These are phyloP conservation scores for Pangasius sanitwongsei DNA, from an alignment of 2,797 vertebrate genomes.

Conservation along the genomic window DNA sequence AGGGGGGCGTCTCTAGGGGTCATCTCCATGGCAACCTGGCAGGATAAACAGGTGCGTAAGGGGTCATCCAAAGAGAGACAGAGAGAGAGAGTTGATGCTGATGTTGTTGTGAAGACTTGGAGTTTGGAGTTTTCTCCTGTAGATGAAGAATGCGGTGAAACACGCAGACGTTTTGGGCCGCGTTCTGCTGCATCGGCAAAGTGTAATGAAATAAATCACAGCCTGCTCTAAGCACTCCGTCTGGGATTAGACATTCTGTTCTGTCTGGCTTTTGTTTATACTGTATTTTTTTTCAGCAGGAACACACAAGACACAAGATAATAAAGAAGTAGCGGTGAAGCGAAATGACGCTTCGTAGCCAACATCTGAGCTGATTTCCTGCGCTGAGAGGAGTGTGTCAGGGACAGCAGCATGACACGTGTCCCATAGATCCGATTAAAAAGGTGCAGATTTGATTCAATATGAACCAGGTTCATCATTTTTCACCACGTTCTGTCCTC, in stretches of 20 bases:
- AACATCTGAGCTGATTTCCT: not conserved
- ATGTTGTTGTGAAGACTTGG: not conserved
- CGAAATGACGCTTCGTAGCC: not conserved
- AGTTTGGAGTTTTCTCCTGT: not conserved
- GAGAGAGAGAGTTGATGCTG: not conserved
- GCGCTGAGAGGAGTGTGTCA: not conserved
- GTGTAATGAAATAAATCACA: not conserved
- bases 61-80: not conserved
- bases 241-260: not conserved
- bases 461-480: not conserved
- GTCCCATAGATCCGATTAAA: not conserved
- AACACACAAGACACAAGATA: not conserved
- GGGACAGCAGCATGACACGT: not conserved
- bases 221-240: not conserved
- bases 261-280: not conserved
- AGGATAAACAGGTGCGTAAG: constrained; percentile 24
- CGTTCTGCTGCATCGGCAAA: not conserved
- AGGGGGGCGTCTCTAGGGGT: not conserved
- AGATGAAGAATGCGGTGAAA: not conserved
- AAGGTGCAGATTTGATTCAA: too few species aligned
- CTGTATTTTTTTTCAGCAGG: not conserved
- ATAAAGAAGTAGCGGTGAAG: not conserved
- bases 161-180: not conserved
- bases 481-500: not conserved
- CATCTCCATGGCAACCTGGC: constrained; percentile 36